Evolutionary conservation across 2,797 vertebrate species (phyloP).

Genomic region (Catamblyrhynchus diadema): DNA sequence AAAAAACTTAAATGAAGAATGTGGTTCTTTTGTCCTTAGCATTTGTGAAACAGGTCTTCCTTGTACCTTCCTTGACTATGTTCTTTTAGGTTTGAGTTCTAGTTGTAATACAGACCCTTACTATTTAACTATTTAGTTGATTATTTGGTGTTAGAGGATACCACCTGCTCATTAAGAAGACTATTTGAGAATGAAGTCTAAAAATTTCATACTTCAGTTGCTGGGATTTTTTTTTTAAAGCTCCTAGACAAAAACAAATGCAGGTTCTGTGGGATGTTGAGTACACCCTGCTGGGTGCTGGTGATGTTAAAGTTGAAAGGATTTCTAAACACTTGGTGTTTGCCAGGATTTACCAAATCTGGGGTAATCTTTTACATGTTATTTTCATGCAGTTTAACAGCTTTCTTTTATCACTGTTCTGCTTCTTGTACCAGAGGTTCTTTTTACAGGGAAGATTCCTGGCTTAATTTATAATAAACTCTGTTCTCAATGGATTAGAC

Average conservation of each 20-base stretch:
- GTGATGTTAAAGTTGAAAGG: not conserved
- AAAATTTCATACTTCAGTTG: not conserved
- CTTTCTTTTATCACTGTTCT: not conserved
- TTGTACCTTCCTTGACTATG: not conserved
- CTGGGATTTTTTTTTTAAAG: not conserved
- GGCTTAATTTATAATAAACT: slow-evolving; percentile 14
- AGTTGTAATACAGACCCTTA: not conserved
- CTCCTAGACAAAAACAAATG: not conserved
- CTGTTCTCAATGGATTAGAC: not conserved
- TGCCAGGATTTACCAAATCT: not conserved
- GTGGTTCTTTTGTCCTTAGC: not conserved
- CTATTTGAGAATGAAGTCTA: not conserved
- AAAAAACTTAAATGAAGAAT: not conserved
- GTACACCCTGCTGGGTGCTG: not conserved
- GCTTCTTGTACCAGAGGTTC: not conserved
- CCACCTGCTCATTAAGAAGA: not conserved
- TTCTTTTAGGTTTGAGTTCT: not conserved
- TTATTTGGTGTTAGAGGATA: not conserved
- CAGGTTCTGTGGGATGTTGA: not conserved
- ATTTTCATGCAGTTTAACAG: not conserved
- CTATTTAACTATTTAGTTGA: not conserved
- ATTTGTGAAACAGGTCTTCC: not conserved
- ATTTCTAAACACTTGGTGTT: not conserved
- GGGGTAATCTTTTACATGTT: not conserved
- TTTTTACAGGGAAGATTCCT: not conserved